Evolutionary conservation across 2,113 vertebrate species (phyloP).

Genomic region (Gnathonemus longibarbis): DNA sequence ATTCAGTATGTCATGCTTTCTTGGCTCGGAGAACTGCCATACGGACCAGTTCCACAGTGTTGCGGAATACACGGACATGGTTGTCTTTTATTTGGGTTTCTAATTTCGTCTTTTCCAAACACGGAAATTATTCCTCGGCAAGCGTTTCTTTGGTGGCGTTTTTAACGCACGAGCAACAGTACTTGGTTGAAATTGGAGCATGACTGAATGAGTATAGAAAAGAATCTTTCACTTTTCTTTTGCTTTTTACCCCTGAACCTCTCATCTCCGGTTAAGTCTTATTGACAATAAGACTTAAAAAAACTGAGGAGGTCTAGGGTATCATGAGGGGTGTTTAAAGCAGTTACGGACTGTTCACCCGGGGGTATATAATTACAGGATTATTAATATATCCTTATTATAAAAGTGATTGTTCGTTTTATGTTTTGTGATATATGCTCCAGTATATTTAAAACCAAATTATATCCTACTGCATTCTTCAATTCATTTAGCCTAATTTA

Average conservation of each 20-base stretch:
- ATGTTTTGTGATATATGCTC: neutral
- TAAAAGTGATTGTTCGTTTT: neutral
- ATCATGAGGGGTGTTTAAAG: neutral
- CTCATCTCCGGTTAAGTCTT: neutral
- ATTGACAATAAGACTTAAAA: neutral
- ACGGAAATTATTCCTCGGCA: neutral
- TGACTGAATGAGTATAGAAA: neutral
- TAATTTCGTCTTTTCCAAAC: neutral
- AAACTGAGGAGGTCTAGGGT: neutral
- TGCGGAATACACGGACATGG: neutral
- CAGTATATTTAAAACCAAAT: neutral
- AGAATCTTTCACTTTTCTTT: constrained; percentile 10
- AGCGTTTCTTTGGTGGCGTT: neutral
- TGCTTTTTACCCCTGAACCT: neutral
- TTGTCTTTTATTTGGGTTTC: neutral
- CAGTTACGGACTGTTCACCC: neutral
- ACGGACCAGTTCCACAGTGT: neutral
- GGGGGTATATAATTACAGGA: neutral
- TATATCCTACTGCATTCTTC: neutral
- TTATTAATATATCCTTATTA: neutral
- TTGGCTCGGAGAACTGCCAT: neutral
- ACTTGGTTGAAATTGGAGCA: neutral
- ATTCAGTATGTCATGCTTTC: constrained; percentile 17
- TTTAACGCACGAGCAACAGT: neutral
- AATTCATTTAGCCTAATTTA: neutral